Evolutionary conservation across 2,113 vertebrate species (phyloP), one percentile per base, ranked within the genome.

Genomic region (Oncorhynchus masou): DNA sequence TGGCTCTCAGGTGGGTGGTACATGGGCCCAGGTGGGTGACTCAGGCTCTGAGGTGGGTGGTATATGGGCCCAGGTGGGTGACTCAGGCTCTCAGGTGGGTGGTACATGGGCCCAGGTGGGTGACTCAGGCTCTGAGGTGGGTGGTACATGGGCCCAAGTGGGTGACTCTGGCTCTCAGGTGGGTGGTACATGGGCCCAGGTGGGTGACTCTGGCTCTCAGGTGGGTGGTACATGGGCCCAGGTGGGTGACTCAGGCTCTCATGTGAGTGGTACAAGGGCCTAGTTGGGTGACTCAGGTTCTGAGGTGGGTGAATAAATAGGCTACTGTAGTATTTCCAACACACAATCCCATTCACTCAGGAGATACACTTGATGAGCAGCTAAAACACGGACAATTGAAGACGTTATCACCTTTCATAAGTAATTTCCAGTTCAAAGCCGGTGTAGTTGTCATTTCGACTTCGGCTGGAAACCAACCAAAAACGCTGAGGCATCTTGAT

Each of bases 11-110:
- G 6, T 34, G 34, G 34, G 34, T 34, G 34, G 34, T 34, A 34
- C 6, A 34, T 1, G 34, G 34, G 31, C 1, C 5, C 31, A 34
- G 31, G 5, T 34, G 80, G 79, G 91, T 93, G 92, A 93, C 88
- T 94, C 91, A 92, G 90, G 88, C 90, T 86, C 84, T 87, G 80
- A 90, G 89, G 91, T 93, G 92, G 93, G 93, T 89, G 91, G 93
- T 90, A 85, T 70, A 62, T 76, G 88, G 89, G 89, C 86, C 74
- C 86, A 86, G 88, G 93, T 94, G 93, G 93, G 92, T 86, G 91
- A 92, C 90, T 92, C 27, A 0, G 27, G 27, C 27, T 27, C 27
- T 27, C 27, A 3, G 0, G 27, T 3, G 27, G 27, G 27, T 27
- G 27, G 27, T 27, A 27, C 3, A 31, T 1, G 29, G 29, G 29